Base-by-base conservation (phyloP, 2,113 vertebrate species). In the Zosterops hypoxanthus region DNA sequence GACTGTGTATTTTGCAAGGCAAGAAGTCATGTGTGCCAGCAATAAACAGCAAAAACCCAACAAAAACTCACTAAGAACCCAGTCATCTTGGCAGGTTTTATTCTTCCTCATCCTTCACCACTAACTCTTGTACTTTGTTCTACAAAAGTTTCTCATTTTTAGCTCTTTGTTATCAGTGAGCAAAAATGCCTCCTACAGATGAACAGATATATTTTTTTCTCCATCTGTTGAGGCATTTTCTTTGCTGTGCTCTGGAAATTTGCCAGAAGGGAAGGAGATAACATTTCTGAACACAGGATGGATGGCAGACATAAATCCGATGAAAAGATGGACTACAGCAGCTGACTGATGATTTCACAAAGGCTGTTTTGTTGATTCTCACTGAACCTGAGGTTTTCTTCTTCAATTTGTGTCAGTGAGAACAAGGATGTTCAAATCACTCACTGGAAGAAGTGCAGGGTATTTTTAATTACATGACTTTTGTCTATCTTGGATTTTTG, bases 191-290 rank as follows among this genome's bases (percentile, higher is more conserved):
- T 72, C 76, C 68, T 92, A 73, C 39, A 94, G 90, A 88, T 66
- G 64, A 94, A 59, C 55, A 80, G 75, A 82, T 82, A 72, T 36
- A 18, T 76, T 72, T 95, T 87, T 87, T 76, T 24, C 36, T 73
- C 86, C 11, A 2, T 84, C 71, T 91, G 66, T 79, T 65, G 34
- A 86, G 57, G 13, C 15, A 81, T 86, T 88, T 87, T 81, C 52
- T 93, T 94, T 68, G 11, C 71, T 75, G 42, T 83, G 52, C 47
- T 94, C 71, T 94, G 85, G 79, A 93, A 88, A 90, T 70, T 70
- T 71, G 66, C 82, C 93, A 93, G 52, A 88, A 92, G 49, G 73
- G 71, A 95, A 94, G 34, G 12, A 94, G 84, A 88, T 91, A 96
- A 88, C 82, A 52, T 52, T 95, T 94, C 84, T 77, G 75, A 91